Conservation (phyloP, 2,888 invertebrate species). For the Tridacna crocea region DNA sequence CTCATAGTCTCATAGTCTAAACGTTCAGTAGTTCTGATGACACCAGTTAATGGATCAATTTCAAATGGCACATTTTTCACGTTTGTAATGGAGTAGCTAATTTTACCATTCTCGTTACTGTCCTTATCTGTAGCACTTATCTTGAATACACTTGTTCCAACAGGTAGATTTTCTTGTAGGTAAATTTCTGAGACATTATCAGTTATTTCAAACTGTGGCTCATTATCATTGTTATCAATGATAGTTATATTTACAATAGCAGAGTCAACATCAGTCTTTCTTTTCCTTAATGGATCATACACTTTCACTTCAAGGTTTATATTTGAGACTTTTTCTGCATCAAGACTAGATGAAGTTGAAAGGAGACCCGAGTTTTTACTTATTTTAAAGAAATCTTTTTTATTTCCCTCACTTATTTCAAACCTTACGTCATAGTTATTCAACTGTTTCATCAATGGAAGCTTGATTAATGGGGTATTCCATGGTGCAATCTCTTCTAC, state of each 20-base stretch:
- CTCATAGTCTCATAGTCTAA: constrained; percentile 96
- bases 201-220: constrained; percentile 91
- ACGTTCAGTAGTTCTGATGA: constrained; percentile 92
- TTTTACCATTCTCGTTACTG: constrained; percentile 96
- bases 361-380: constrained; percentile 95
- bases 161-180: constrained; percentile 94
- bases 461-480: constrained; percentile 91
- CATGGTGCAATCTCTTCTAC: constrained; percentile 95
- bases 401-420: constrained; percentile 92
- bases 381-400: constrained; percentile 93
- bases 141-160: constrained; percentile 93
- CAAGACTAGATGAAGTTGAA: constrained; percentile 92
- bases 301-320: constrained; percentile 75
- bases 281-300: constrained; percentile 88
- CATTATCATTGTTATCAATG: constrained; percentile 96
- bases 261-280: constrained; percentile 93
- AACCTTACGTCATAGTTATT: constrained; percentile 93
- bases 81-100: constrained; percentile 97
- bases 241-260: constrained; percentile 91
- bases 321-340: constrained; percentile 93
- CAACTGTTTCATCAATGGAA: constrained; percentile 94
- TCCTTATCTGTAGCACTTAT: constrained; percentile 95
- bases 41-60: constrained; percentile 96
- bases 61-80: constrained; percentile 96
- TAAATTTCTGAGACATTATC: constrained; percentile 85